phyloP scores from a whole-genome alignment of 37 sponge, comb jelly and placozoan species.

The Spongilla lacustris region DNA sequence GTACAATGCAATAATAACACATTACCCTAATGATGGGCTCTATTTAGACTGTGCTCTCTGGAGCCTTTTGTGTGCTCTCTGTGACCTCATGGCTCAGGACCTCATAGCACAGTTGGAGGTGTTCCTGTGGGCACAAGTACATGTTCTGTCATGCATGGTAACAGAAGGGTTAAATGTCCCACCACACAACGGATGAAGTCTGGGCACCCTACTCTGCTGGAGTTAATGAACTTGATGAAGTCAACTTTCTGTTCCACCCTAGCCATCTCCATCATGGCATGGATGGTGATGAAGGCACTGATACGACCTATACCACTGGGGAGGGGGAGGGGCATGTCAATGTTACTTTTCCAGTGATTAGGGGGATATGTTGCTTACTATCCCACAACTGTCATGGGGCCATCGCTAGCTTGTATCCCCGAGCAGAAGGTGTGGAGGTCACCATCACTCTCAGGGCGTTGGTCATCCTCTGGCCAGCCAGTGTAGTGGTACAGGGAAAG shows the following conservation, averaged over 20 bases:
- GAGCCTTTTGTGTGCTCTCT: too few species aligned
- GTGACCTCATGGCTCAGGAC: too few species aligned
- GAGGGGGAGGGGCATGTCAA: background rate
- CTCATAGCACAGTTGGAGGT: background rate
- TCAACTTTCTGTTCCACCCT: background rate
- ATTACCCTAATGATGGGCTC: background rate
- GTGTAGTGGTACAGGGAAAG: constrained; percentile 60
- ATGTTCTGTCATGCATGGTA: background rate
- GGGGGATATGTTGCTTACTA: constrained; percentile 32
- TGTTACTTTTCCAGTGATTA: background rate
- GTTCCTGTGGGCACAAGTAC: background rate
- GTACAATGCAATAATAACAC: background rate
- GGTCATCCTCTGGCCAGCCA: constrained; percentile 65
- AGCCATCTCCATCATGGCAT: constrained; percentile 4
- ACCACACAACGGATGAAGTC: background rate
- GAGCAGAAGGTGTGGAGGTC: constrained; percentile 42
- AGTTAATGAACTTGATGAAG: background rate
- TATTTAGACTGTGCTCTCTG: background rate
- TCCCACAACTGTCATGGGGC: constrained; percentile 76
- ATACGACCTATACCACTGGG: constrained; percentile 42
- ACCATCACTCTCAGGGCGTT: constrained; percentile 5
- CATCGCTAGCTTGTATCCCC: constrained; percentile 46
- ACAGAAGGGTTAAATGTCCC: background rate
- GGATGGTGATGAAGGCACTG: constrained; percentile 17
- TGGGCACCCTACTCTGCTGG: background rate